Conservation (phyloP, 2,113 vertebrate genomes). For the Ardeotis arabs region DNA sequence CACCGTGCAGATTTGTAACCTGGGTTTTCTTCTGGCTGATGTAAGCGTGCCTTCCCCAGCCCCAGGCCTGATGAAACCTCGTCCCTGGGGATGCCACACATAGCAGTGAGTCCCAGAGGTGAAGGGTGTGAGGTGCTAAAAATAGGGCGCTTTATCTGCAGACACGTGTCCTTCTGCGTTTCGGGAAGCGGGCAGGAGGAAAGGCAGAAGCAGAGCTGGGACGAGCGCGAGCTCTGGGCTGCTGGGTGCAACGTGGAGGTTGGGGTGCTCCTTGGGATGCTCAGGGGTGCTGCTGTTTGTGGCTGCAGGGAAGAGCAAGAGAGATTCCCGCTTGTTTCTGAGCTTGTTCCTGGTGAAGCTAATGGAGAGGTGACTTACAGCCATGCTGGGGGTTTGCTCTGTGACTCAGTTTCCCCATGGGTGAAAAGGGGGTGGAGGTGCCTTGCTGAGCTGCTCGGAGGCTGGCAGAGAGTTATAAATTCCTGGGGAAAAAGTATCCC, state of each 20-base stretch:
- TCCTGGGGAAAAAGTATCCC: background rate
- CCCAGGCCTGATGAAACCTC: background rate
- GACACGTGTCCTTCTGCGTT: background rate
- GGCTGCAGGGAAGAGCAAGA: background rate
- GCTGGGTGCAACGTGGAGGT: rapidly evolving
- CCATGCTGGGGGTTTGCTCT: rapidly evolving
- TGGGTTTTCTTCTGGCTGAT: background rate
- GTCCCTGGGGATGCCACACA: background rate
- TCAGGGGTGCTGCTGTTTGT: background rate
- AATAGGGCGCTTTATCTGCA: background rate
- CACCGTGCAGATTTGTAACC: background rate
- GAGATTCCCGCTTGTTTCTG: rapidly evolving
- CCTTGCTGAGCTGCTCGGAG: background rate
- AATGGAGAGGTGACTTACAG: background rate
- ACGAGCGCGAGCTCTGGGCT: rapidly evolving
- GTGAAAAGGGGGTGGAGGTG: background rate
- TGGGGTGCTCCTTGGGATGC: background rate
- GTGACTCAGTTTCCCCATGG: background rate
- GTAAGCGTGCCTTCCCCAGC: background rate
- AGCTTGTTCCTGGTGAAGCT: rapidly evolving
- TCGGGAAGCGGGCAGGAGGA: background rate
- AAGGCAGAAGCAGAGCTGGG: rapidly evolving
- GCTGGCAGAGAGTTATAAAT: background rate
- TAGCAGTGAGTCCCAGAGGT: background rate
- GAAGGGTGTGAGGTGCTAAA: background rate